A percentile compares a stretch with the other conserved stretches of the same genome.
Evolutionary conservation across 2,797 vertebrate genomes (phyloP).

Genomic region (Rhynchotus rufescens): DNA sequence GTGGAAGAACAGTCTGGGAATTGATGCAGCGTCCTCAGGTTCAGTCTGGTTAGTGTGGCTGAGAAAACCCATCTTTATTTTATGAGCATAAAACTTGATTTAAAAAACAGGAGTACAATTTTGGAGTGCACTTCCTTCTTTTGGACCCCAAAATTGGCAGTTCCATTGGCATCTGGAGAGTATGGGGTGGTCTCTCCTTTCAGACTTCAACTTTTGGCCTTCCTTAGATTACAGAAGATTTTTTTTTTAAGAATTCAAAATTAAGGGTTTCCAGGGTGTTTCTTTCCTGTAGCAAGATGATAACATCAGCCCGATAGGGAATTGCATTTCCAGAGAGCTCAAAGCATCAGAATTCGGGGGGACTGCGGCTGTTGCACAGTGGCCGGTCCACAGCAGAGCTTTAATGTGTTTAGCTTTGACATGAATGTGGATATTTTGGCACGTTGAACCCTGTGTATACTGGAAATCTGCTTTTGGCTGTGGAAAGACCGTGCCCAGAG

Average conservation of each 20-base stretch:
- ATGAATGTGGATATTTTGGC: neutral
- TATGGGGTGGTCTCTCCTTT: neutral
- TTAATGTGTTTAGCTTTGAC: neutral
- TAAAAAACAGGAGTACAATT: neutral
- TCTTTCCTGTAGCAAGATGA: neutral
- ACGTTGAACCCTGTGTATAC: neutral
- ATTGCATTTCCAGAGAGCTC: rapidly evolving
- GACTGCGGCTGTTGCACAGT: neutral
- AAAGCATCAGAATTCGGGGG: neutral
- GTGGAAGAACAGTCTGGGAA: neutral
- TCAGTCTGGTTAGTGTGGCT: neutral
- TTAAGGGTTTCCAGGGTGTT: neutral
- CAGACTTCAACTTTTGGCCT: neutral
- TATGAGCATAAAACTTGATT: neutral
- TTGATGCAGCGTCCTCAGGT: neutral
- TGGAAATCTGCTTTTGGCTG: neutral
- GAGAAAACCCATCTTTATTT: neutral
- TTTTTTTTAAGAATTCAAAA: neutral
- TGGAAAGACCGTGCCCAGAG: neutral
- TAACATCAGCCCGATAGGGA: neutral
- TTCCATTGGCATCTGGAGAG: rapidly evolving
- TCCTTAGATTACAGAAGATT: neutral
- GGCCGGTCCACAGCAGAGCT: too few relatives aligned
- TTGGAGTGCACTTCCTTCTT: neutral
- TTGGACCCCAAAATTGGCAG: neutral